These are phyloP conservation scores for Danaus plexippus DNA, from an alignment of 1,140 invertebrate genomes.

Conservation along the genomic window DNA sequence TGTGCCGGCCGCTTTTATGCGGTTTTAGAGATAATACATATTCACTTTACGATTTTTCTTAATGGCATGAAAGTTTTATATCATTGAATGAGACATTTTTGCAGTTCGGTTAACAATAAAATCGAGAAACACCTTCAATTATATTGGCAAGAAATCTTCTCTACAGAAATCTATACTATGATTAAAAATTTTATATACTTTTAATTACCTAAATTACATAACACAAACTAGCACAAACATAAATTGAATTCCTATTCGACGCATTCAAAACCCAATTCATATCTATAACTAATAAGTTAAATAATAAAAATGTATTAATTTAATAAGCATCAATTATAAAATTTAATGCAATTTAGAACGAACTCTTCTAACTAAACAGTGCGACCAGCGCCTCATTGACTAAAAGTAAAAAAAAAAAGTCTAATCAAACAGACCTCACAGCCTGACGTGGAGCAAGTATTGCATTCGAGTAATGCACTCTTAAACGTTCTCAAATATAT, in stretches of 20 bases:
- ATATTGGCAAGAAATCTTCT: conserved; percentile 38
- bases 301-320: conserved; percentile 2
- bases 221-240: too few species aligned
- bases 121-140: conserved; percentile 8
- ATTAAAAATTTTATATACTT: conserved; percentile 8
- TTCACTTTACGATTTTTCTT: too few species aligned
- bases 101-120: too few species aligned
- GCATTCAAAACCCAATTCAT: not conserved
- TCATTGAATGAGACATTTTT: too few species aligned
- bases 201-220: not conserved
- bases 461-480: conserved; percentile 29
- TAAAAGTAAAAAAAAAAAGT: conserved; percentile 23
- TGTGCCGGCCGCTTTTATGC: conserved; percentile 30
- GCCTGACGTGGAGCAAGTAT: conserved; percentile 36
- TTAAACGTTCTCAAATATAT: conserved; percentile 1
- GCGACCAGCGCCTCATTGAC: conserved; percentile 52
- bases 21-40: not conserved
- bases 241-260: not conserved
- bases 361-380: conserved; percentile 11
- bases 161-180: too few species aligned
- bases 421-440: conserved; percentile 42
- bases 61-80: too few species aligned
- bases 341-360: conserved; percentile 13
- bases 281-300: conserved; percentile 6
- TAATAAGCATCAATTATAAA: conserved; percentile 2